These are phyloP conservation scores for Sebastes hopkinsi DNA, from an alignment of 2,797 vertebrate genomes.

Conservation along the genomic window DNA sequence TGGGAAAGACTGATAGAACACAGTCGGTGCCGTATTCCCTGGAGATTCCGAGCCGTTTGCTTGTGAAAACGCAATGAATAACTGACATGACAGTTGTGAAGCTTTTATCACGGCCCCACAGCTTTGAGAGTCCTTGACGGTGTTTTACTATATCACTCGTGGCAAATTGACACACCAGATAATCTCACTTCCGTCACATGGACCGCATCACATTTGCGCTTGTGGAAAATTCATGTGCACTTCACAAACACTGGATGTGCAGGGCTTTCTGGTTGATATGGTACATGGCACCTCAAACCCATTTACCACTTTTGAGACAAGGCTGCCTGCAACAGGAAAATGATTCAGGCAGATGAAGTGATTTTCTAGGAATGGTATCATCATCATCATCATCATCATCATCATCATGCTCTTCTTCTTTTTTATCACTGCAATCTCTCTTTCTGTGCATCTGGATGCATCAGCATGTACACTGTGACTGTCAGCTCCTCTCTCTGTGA, in stretches of 20 bases:
- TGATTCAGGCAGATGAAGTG: background rate
- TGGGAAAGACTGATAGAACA: conserved; percentile 19
- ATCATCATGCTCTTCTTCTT: background rate
- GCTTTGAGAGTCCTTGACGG: conserved; percentile 51
- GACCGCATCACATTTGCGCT: conserved; percentile 15
- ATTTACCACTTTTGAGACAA: conserved; percentile 7
- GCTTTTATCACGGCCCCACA: conserved; percentile 53
- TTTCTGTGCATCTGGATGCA: background rate
- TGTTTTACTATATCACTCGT: conserved; percentile 52
- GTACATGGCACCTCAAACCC: conserved; percentile 5
- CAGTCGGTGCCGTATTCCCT: conserved; percentile 25
- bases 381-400: too few relatives aligned
- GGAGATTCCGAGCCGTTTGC: conserved; percentile 31
- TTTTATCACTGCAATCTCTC: background rate
- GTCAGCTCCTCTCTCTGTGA: background rate
- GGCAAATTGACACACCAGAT: conserved; percentile 58
- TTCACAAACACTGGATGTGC: conserved; percentile 38
- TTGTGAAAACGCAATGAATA: conserved; percentile 54
- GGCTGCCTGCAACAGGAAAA: background rate
- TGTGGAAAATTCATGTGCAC: conserved; percentile 57
- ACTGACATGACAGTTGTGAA: conserved; percentile 61
- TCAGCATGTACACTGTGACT: background rate
- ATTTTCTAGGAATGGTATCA: conserved; percentile 20
- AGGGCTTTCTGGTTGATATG: conserved; percentile 38
- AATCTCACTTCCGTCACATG: conserved; percentile 44